Evolutionary conservation across 2,797 vertebrate species (phyloP), one percentile per base, ranked within the genome.

Genomic region (Peromyscus eremicus): DNA sequence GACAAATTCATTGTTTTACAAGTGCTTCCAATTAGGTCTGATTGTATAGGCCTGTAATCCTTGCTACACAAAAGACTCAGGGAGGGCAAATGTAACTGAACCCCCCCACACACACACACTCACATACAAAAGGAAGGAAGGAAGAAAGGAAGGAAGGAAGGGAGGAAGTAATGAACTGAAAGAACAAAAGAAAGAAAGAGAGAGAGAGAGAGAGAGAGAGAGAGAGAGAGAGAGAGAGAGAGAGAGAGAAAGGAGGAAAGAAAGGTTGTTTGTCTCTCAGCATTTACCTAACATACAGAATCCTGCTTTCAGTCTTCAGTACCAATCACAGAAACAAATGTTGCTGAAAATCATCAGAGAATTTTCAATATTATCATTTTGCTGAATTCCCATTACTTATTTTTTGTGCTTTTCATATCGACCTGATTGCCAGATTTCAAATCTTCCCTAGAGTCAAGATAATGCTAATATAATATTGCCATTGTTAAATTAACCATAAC

Each of bases 281-380:
- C 76, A 52, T 52, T 79, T 55, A 17, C 7, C 32, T 34, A 49
- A 17, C 29, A 49, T 40, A 8, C 2, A 29, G 25, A 64, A n/a
- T 17, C 17, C 62, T 66, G 40, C 17, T 84, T 32, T 21, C 16
- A 84, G 16, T 94, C 12, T n/a, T 21, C 13, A 86, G 64, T 5
- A 52, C 12, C 23, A 82, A 82, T 25, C 21, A 52, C 6, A 85
- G 32, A 85, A 49, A 55, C 34, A 57, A 40, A 17, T 94, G 70
- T 19, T 64, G 92, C 17, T 17, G 85, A 93, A 96, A 96, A 82
- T 64, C 89, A 9, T 13, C 86, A 80, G 87, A 49, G 5, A 89
- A 14, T 66, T 46, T 82, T 66, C 8, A 88, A n/a, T 85, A 32
- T 1, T 32, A 32, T n/a, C 60, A 7, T 27, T 4, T 64, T 4